Percentiles rank a stretch among this genome's conserved stretches.
Evolutionary conservation across 2,888 invertebrate species (phyloP).

Genomic region (Xestia ashworthii): DNA sequence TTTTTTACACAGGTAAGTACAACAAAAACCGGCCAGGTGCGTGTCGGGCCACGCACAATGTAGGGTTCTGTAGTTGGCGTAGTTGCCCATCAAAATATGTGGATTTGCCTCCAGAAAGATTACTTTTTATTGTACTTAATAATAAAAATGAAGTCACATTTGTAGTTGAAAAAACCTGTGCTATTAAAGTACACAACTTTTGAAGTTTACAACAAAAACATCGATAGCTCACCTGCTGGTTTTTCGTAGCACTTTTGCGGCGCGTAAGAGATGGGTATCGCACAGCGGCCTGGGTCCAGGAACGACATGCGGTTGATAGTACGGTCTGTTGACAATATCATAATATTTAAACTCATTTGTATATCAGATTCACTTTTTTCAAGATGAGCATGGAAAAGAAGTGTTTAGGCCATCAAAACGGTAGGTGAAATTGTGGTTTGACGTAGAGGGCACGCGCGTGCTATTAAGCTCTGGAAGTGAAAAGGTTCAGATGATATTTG

Average conservation of each 20-base stretch:
- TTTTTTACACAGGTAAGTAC: no score
- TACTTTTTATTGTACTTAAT: no score
- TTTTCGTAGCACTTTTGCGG: constrained; percentile 87
- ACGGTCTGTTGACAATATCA: constrained; percentile 81
- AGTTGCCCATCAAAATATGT: no score
- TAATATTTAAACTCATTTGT: background rate
- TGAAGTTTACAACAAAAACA: background rate
- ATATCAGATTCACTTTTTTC: background rate
- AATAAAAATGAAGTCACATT: no score
- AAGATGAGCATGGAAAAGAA: background rate
- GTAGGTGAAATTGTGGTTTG: no score
- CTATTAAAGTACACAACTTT: background rate
- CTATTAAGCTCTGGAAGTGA: no score
- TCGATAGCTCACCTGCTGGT: constrained; percentile 78
- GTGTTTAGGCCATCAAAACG: background rate
- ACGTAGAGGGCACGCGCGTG: no score
- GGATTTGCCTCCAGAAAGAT: no score
- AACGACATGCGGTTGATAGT: constrained; percentile 92
- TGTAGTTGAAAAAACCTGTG: no score
- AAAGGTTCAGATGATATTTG: background rate
- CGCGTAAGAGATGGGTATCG: constrained; percentile 83
- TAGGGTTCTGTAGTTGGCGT: no score
- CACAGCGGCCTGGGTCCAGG: constrained; percentile 87
- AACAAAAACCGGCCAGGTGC: no score
- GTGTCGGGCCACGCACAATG: no score